phyloP scores from a whole-genome alignment of 2,797 vertebrate genomes.

The Uromys caudimaculatus region DNA sequence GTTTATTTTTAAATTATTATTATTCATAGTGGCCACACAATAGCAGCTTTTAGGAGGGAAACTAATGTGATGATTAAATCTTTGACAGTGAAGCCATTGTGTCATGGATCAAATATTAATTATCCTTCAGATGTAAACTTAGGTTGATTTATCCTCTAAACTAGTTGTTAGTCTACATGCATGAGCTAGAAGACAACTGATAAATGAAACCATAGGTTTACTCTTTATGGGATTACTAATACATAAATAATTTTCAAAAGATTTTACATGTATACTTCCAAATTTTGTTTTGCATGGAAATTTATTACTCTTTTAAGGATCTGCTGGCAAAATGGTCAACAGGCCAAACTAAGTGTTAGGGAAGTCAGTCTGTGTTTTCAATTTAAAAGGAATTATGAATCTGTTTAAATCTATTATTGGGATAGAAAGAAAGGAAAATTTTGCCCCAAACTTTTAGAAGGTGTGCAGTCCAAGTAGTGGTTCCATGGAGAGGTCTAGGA shows the following conservation, averaged over 20 bases:
- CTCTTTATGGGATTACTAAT: background rate
- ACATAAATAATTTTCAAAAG: constrained; percentile 21
- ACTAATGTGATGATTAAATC: background rate
- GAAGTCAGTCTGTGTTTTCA: constrained; percentile 60
- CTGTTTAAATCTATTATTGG: background rate
- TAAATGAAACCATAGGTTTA: background rate
- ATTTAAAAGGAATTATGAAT: constrained; percentile 62
- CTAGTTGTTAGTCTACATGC: background rate
- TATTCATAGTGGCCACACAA: background rate
- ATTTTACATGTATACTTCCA: constrained; percentile 51
- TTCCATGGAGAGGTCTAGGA: background rate
- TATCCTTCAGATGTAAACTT: constrained; percentile 23
- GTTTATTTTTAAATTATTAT: background rate
- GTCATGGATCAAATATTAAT: background rate
- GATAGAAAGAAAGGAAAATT: background rate
- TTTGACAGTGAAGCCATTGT: constrained; percentile 6
- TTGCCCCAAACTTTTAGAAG: background rate
- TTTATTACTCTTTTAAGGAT: constrained; percentile 62
- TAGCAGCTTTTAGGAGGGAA: background rate
- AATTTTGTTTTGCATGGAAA: constrained; percentile 64
- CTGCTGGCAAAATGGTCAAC: constrained; percentile 51
- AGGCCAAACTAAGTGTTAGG: constrained; percentile 48
- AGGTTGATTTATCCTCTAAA: background rate
- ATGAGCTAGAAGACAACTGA: background rate
- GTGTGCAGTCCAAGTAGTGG: background rate